phyloP scores from a whole-genome alignment of 2,113 vertebrate genomes.

The Stigmatopora nigra region DNA sequence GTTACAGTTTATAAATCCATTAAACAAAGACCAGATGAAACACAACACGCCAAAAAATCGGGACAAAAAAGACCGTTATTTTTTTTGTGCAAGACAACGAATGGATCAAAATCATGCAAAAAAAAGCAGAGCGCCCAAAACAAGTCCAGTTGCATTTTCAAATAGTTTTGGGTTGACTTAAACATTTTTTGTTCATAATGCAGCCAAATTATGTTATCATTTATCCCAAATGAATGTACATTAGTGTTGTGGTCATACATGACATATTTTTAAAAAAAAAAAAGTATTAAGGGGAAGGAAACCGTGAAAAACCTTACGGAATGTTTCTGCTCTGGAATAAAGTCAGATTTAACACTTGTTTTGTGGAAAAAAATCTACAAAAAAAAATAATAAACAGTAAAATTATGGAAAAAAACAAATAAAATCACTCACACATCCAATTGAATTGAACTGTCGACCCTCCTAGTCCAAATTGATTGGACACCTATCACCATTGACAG shows the following conservation, averaged over 20 bases:
- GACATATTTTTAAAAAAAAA: background rate
- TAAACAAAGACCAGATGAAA: constrained; percentile 52
- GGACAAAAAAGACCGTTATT: constrained; percentile 63
- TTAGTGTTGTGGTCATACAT: background rate
- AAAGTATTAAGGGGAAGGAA: background rate
- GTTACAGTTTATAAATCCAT: constrained; percentile 62
- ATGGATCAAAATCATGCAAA: constrained; percentile 31
- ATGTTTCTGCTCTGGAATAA: background rate
- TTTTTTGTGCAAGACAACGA: constrained; percentile 67
- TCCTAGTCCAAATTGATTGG: too few relatives aligned
- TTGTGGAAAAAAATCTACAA: background rate
- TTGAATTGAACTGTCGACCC: too few relatives aligned
- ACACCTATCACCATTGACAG: too few relatives aligned
- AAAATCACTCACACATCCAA: too few relatives aligned
- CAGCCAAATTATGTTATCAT: background rate
- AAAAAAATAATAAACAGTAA: background rate
- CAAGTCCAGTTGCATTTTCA: background rate
- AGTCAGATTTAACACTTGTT: background rate
- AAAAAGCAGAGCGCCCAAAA: background rate
- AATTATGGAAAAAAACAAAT: background rate
- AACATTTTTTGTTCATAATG: background rate
- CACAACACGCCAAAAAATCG: constrained; percentile 49
- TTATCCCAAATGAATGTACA: background rate
- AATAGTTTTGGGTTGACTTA: background rate
- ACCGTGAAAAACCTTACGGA: background rate